Evolutionary conservation across 2,113 vertebrate genomes (phyloP).

Genomic region (Cervus canadensis): DNA sequence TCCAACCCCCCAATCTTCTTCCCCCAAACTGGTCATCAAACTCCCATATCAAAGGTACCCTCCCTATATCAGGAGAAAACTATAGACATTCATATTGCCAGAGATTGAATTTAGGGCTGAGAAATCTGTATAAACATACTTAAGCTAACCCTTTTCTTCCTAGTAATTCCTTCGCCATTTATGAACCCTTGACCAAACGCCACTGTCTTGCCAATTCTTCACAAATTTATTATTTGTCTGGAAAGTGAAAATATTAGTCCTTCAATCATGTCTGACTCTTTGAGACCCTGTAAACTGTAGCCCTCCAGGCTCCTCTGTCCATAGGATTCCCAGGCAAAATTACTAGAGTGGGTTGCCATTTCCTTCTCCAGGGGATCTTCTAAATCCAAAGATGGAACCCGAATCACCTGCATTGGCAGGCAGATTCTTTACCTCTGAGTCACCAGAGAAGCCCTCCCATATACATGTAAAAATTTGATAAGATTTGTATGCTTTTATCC

Average conservation of each 20-base stretch:
- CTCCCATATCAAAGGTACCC: neutral
- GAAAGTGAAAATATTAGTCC: neutral
- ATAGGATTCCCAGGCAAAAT: neutral
- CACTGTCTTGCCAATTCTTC: neutral
- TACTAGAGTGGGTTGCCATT: neutral
- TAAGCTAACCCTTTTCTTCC: neutral
- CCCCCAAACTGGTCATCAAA: neutral
- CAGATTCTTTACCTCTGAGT: neutral
- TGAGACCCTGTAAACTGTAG: neutral
- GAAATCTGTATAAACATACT: neutral
- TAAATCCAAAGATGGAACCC: neutral
- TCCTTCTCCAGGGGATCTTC: neutral
- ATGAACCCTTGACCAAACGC: neutral
- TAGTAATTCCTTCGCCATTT: neutral
- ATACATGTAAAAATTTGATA: neutral
- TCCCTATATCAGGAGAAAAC: neutral
- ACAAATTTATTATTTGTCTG: neutral
- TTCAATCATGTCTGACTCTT: neutral
- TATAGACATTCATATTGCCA: neutral
- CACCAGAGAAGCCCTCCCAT: neutral
- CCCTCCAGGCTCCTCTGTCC: neutral
- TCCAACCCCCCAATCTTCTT: neutral
- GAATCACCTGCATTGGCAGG: neutral
- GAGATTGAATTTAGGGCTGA: neutral
- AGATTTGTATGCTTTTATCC: neutral